phyloP scores from a whole-genome alignment of 2,888 invertebrate genomes.

The Peribatodes rhomboidaria region DNA sequence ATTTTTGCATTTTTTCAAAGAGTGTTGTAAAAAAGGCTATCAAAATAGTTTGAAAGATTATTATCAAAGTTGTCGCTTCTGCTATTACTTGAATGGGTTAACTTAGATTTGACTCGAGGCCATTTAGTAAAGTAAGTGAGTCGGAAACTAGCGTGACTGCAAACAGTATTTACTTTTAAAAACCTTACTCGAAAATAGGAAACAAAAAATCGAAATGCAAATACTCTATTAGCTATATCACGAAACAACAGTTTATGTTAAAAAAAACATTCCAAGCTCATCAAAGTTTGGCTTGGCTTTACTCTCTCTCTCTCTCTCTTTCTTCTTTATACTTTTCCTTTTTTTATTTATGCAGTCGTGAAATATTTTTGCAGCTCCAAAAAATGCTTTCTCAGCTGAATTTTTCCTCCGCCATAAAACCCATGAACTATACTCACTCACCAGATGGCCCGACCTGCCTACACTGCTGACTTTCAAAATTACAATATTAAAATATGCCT shows the following conservation, averaged over 20 bases:
- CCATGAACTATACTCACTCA: constrained; percentile 34
- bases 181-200: constrained; percentile 63
- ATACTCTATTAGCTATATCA: constrained; percentile 68
- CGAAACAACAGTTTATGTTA: constrained; percentile 65
- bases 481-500: constrained; percentile 48
- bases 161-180: constrained; percentile 68
- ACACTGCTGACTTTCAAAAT: constrained; percentile 50
- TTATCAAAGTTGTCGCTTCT: background rate
- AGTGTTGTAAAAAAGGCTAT: background rate
- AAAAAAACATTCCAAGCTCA: constrained; percentile 50
- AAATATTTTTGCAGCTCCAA: constrained; percentile 26
- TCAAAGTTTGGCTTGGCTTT: constrained; percentile 1
- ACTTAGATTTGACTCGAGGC: constrained; percentile 3
- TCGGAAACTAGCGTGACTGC: constrained; percentile 50
- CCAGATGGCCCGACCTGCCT: constrained; percentile 45
- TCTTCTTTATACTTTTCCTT: constrained; percentile 6
- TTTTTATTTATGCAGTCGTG: constrained; percentile 21
- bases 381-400: constrained; percentile 10
- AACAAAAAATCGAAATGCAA: constrained; percentile 70
- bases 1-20: background rate
- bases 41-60: background rate
- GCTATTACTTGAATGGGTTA: background rate
- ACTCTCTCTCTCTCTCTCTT: constrained; percentile 5
- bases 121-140: constrained; percentile 13
- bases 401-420: constrained; percentile 40